Base-by-base conservation (phyloP, 2,797 vertebrate species). In the Ctenopoma kingsleyae region DNA sequence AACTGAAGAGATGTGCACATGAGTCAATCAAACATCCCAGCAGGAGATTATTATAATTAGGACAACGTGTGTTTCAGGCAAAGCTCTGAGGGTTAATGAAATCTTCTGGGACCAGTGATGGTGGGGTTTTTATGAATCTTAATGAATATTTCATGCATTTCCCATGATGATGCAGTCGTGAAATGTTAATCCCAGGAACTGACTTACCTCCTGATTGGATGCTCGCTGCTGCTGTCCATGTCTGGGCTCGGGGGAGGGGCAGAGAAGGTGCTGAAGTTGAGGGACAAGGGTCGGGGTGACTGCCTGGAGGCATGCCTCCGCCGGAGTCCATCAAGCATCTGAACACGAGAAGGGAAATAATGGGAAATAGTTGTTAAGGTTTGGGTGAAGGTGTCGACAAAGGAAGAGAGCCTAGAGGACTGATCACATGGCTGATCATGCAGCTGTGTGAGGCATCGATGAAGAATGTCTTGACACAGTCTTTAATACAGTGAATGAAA, bases 311-410 rank as follows among this genome's bases (percentile, higher is more conserved):
- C 85, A 20, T 93, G 92, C 83, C 90, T 89, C 86, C 91, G 71
- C 74, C 91, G 79, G 51, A 94, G 89, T 86, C 93, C 94, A 63
- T 95, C 94, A 62, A 94, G 94, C 94, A 95, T 95, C 92, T 94
- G 84, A 60, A 52, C 7, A 67, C 2, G 47, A 55, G 44, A 62
- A 16, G 15, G 30, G 32, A 27, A 19, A 52, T 32, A 17, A 27
- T 25, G 8, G 8, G 15, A 40, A 22, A 40, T 27, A 46, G 11
- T 50, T 19, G 5, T 62, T 35, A 44, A 16, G 23, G n/a, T 57
- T 49, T 57, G 38, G 25, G 17, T 47, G 9, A 58, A 48, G 5
- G 63, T 46, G 16, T 50, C 19, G 32, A 60, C 32, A 44, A 58
- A 67, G 5, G 11, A 36, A 25, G 17, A 58, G 6, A 11, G n/a